Percentiles rank a stretch among this genome's conserved stretches.
phyloP scores from a whole-genome alignment of 2,888 invertebrate species.

The Volucella bombylans region DNA sequence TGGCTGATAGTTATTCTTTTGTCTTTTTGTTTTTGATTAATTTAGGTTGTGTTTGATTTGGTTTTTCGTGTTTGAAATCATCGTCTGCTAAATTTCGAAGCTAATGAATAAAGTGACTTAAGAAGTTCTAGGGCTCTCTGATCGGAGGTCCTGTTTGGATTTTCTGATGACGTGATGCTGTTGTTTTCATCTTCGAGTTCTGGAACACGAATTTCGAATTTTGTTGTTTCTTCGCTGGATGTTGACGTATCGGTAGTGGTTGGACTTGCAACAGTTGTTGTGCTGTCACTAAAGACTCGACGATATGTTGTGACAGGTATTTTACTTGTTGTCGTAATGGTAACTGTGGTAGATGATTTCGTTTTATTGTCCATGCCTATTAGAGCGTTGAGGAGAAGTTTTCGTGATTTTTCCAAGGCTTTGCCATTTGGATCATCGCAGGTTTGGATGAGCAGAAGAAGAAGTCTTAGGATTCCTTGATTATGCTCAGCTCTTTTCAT shows the following conservation, averaged over 20 bases:
- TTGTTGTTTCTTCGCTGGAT: slow-evolving; percentile 80
- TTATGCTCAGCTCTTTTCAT: slow-evolving; percentile 92
- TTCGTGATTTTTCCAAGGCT: slow-evolving; percentile 88
- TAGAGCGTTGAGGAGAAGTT: slow-evolving; percentile 87
- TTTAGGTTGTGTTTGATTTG: slow-evolving; percentile 18
- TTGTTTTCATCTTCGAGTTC: slow-evolving; percentile 78
- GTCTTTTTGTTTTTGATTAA: slow-evolving; percentile 3
- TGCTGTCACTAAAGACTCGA: slow-evolving; percentile 76
- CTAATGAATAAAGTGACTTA: slow-evolving; percentile 91
- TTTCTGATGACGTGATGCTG: slow-evolving; percentile 69
- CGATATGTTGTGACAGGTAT: slow-evolving; percentile 75
- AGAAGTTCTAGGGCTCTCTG: slow-evolving; percentile 91
- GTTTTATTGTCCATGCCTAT: slow-evolving; percentile 85
- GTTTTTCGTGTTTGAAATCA: slow-evolving; percentile 66
- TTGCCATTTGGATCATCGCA: slow-evolving; percentile 89
- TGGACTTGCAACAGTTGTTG: slow-evolving; percentile 71
- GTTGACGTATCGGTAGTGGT: slow-evolving; percentile 49
- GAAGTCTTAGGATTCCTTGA: slow-evolving; percentile 88
- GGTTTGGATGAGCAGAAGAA: slow-evolving; percentile 90
- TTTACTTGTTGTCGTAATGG: slow-evolving; percentile 82
- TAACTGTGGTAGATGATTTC: slow-evolving; percentile 78
- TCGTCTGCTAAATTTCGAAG: slow-evolving; percentile 90
- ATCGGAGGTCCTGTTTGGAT: slow-evolving; percentile 84
- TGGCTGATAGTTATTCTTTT: slow-evolving; percentile 23
- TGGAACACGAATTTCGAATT: slow-evolving; percentile 81